Conservation (phyloP, 2,113 vertebrate species). For the Eptesicus fuscus region DNA sequence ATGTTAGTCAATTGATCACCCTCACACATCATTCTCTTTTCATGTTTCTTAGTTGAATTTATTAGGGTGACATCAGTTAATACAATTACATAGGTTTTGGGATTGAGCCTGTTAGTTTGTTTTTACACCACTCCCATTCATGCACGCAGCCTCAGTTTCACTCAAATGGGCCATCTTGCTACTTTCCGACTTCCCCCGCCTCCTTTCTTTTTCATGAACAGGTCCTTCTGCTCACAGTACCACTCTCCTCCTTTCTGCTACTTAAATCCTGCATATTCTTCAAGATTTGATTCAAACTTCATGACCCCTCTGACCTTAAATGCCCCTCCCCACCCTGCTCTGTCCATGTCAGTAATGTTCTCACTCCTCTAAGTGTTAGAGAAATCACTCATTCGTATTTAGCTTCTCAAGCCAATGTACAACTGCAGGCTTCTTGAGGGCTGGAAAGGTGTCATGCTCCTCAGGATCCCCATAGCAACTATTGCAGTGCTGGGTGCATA, state of each 20-base stretch:
- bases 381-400: not conserved
- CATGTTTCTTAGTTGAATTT: not conserved
- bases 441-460: not conserved
- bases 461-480: not conserved
- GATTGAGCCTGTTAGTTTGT: not conserved
- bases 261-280: not conserved
- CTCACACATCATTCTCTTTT: not conserved
- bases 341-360: not conserved
- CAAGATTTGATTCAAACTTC: not conserved
- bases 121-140: not conserved
- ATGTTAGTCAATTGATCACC: not conserved
- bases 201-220: not conserved
- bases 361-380: not conserved
- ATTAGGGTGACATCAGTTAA: not conserved
- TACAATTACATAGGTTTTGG: too few relatives aligned
- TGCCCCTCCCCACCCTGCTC: not conserved
- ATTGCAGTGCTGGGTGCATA: not conserved
- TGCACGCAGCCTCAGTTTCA: not conserved
- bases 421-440: not conserved
- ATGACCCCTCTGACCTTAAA: not conserved
- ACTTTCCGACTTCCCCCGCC: not conserved
- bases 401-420: not conserved
- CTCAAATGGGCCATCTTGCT: not conserved
- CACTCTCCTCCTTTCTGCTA: too few relatives aligned
- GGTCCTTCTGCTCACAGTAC: not conserved